phyloP scores from a whole-genome alignment of 2,113 vertebrate species.

The Rhombomys opimus region DNA sequence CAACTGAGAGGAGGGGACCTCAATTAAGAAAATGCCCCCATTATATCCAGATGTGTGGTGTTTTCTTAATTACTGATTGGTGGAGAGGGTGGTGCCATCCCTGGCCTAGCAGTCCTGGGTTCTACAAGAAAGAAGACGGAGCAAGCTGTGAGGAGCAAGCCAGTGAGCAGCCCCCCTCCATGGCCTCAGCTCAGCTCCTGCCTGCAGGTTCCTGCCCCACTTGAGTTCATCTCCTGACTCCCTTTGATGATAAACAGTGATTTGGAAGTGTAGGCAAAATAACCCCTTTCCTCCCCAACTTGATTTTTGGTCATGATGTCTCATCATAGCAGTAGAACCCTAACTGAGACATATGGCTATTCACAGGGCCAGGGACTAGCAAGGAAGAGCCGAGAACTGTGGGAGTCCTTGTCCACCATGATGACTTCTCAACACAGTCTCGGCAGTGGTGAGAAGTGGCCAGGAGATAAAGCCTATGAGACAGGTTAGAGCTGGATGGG shows the following conservation, averaged over 20 bases:
- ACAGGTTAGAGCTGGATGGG: neutral
- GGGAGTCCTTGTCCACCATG: fast-evolving
- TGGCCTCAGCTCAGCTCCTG: neutral
- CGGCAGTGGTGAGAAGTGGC: fast-evolving
- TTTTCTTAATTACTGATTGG: neutral
- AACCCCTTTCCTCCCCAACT: neutral
- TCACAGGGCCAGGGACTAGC: neutral
- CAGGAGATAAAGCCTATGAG: neutral
- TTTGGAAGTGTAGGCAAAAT: neutral
- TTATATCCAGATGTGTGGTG: neutral
- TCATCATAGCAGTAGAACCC: neutral
- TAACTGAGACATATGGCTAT: neutral
- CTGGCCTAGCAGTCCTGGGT: neutral
- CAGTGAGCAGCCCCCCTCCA: neutral
- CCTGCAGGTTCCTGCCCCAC: neutral
- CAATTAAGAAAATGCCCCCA: neutral
- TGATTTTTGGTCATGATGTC: neutral
- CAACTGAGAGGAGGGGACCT: neutral
- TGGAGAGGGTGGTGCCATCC: neutral
- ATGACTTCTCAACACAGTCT: neutral
- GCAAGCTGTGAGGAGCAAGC: neutral
- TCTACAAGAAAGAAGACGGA: neutral
- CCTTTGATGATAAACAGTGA: neutral
- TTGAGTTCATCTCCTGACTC: neutral
- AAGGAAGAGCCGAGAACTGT: neutral